Base-by-base conservation (phyloP, 1,140 invertebrate genomes). In the Listronotus oregonensis region DNA sequence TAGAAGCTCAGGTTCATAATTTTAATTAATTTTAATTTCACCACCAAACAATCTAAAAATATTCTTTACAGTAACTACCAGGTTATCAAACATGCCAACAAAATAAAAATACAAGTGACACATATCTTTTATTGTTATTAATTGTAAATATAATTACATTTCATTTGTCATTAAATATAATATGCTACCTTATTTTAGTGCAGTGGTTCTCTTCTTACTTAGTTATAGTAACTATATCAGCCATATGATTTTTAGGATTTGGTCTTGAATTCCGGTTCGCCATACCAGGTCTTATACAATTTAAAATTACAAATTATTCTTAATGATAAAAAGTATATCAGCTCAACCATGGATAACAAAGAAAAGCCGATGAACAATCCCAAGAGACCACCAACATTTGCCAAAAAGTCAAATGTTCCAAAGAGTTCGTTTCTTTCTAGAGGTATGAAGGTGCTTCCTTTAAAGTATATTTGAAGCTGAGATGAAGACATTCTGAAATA, bases 301-400 rank as follows among this genome's bases (percentile, higher is more conserved):
- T 64, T 70, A 18, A 67, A 6, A 37, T 69, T 68, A 57, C 66
- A 77, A 14, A 67, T 54, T 14, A 71, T 57, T 39, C 69, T 71
- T 9, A 91, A 71, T 0, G 86, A 85, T 14, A 87, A 61, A 72
- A 87, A 91, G 76, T 91, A 92, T 3, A 90, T 40, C 5, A 91
- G 82, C 81, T 93, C 90, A 14, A 91, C 83, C 0, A 86, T 80
- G 60, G 90, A 92, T 67, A 93, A 82, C 66, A 90, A 85, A 75
- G 90, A 92, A 72, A 93, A 92, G 8, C 90, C 90, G 80, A 92
- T 84, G 73, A 91, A 92, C 0, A 93, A 80, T 7, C 90, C 89
- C 5, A 92, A 78, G n/a, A 93, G 77, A 6, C 91, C 91, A 43
- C 91, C 90, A 6, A 87, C 89, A 73, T 89, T 91, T 0, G 90